Conservation (phyloP, 35 echinoderm and acorn worm genomes). For the Heliocidaris tuberculata region DNA sequence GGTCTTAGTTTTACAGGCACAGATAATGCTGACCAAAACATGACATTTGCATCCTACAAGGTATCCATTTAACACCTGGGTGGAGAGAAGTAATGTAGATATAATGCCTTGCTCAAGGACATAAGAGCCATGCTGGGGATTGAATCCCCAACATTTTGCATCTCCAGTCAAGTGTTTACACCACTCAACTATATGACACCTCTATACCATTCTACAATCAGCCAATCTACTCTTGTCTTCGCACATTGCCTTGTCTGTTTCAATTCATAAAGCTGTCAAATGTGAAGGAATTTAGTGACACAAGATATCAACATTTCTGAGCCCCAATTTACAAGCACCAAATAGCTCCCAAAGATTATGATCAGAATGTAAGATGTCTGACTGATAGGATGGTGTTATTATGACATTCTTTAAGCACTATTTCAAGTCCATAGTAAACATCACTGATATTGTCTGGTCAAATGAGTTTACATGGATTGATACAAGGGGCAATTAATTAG, state of each 20-base stretch:
- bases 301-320: not conserved
- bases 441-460: not conserved
- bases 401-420: not conserved
- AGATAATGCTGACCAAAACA: no score
- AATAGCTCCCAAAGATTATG: not conserved
- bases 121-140: no score
- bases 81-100: no score
- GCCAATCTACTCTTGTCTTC: not conserved
- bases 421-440: not conserved
- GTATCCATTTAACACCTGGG: no score
- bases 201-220: not conserved
- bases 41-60: no score
- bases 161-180: no score
- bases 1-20: no score
- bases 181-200: no score
- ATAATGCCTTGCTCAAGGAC: no score
- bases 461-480: not conserved
- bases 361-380: slow-evolving; percentile 3
- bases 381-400: not conserved
- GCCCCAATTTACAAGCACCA: not conserved
- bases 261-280: not conserved
- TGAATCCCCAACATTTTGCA: no score
- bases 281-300: not conserved
- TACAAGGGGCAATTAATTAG: not conserved
- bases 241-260: not conserved